A percentile compares a stretch with the other conserved stretches of the same genome.
Conservation (phyloP, 1,140 invertebrate species). For the Spodoptera litura region DNA sequence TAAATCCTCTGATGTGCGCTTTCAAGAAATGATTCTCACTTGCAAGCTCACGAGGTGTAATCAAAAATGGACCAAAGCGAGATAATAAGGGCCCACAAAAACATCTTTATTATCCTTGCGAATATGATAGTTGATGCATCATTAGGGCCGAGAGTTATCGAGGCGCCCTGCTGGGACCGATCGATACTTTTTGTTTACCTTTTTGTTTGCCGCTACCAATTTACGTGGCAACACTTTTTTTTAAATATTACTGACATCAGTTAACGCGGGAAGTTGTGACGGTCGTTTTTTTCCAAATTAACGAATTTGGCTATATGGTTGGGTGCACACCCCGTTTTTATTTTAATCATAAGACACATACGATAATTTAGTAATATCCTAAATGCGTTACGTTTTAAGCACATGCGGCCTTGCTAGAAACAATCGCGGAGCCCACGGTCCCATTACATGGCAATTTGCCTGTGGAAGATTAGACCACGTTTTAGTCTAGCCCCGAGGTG, state of each 20-base stretch:
- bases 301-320: conserved; percentile 50
- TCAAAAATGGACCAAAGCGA: conserved; percentile 40
- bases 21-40: conserved; percentile 25
- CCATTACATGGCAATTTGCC: conserved; percentile 46
- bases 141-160: conserved; percentile 58
- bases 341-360: conserved; percentile 3
- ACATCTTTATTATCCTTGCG: conserved; percentile 52
- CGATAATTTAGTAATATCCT: not conserved
- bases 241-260: conserved; percentile 8
- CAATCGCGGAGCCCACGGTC: conserved; percentile 15
- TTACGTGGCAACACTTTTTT: conserved; percentile 40
- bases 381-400: conserved; percentile 19
- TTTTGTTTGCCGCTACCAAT: conserved; percentile 56
- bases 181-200: conserved; percentile 60
- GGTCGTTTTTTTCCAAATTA: conserved; percentile 40
- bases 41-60: conserved; percentile 30
- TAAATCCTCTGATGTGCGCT: conserved; percentile 27
- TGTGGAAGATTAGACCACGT: conserved; percentile 50
- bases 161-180: conserved; percentile 58
- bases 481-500: conserved; percentile 57
- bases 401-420: conserved; percentile 35
- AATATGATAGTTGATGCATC: conserved; percentile 55
- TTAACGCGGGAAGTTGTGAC: conserved; percentile 23
- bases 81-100: conserved; percentile 47
- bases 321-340: conserved; percentile 49